Evolutionary conservation across 2,797 vertebrate genomes (phyloP).

Genomic region (Delichon dasypus): DNA sequence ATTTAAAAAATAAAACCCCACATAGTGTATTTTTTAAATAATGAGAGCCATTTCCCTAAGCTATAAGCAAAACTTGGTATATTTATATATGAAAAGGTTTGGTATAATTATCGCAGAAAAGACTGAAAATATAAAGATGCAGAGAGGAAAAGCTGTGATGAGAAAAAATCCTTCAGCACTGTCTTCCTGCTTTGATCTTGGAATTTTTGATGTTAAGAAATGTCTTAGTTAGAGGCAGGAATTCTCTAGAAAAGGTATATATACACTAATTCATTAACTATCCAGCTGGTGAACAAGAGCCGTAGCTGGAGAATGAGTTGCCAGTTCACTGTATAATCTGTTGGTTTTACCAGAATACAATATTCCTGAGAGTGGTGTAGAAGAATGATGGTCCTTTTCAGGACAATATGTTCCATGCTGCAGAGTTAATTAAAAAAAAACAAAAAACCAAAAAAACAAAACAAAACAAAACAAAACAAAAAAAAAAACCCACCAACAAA

Average conservation of each 20-base stretch:
- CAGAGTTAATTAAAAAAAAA: neutral
- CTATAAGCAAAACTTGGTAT: neutral
- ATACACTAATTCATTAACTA: neutral
- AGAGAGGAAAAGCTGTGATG: neutral
- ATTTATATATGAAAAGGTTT: neutral
- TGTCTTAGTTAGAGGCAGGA: neutral
- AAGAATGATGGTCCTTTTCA: neutral
- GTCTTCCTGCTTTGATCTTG: neutral
- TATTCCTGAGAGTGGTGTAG: neutral
- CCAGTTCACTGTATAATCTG: neutral
- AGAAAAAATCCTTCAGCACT: neutral
- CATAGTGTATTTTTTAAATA: neutral
- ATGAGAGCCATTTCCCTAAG: neutral
- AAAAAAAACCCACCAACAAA: too few relatives aligned
- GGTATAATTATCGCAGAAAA: neutral
- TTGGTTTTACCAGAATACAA: neutral
- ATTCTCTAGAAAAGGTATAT: neutral
- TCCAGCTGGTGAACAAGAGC: neutral
- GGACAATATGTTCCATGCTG: neutral
- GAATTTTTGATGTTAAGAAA: neutral
- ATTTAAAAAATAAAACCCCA: neutral
- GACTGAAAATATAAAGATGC: neutral
- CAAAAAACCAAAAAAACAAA: too few relatives aligned
- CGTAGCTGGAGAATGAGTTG: neutral
- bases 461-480: too few relatives aligned